Conservation (phyloP, 2,797 vertebrate species). For the Poecilia velifera region DNA sequence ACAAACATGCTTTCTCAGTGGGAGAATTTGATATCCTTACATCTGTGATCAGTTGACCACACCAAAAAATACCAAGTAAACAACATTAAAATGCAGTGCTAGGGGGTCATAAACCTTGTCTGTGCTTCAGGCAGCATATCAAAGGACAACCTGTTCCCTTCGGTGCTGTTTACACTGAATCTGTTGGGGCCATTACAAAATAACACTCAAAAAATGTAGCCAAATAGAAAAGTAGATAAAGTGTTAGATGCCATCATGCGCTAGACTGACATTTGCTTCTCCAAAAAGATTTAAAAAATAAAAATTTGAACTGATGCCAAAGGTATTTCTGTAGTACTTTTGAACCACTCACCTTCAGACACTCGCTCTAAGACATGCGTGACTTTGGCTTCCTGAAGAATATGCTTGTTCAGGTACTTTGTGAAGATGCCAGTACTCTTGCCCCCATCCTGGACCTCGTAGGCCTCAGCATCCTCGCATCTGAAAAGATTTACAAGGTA, state of each 20-base stretch:
- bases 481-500: constrained; percentile 59
- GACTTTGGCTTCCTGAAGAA: constrained; percentile 85
- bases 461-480: constrained; percentile 90
- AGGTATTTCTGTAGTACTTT: not conserved
- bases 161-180: constrained; percentile 23
- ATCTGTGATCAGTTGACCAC: not conserved
- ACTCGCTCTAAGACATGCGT: constrained; percentile 89
- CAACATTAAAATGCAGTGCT: constrained; percentile 33
- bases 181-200: not conserved
- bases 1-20: constrained; percentile 43
- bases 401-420: constrained; percentile 90
- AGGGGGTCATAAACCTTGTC: constrained; percentile 29
- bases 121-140: constrained; percentile 13
- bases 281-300: not conserved
- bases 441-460: constrained; percentile 88
- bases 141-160: constrained; percentile 32
- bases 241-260: not conserved
- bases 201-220: not conserved
- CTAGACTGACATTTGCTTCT: not conserved
- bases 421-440: constrained; percentile 93
- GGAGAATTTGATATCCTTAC: constrained; percentile 22
- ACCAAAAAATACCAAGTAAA: constrained; percentile 31
- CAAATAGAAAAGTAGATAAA: not conserved
- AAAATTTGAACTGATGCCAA: not conserved
- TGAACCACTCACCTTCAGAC: constrained; percentile 83